These are phyloP conservation scores for Blera fallax DNA, from an alignment of 2,888 invertebrate species.

Conservation along the genomic window DNA sequence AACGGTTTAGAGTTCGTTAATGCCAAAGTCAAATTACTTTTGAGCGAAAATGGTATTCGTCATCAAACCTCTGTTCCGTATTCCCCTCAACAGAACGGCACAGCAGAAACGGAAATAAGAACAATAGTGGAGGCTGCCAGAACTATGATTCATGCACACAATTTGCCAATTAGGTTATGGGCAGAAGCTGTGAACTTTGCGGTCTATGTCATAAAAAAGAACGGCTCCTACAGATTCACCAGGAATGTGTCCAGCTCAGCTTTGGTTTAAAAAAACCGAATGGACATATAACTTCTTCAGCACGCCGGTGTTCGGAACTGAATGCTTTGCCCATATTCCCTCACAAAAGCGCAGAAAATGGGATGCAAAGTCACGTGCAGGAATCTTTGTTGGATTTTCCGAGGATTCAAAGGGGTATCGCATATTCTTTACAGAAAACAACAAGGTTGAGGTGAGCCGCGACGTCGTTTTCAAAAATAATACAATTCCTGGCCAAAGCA, in stretches of 20 bases:
- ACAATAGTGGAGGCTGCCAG: no score
- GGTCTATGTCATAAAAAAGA: no score
- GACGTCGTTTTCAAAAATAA: background rate
- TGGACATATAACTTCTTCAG: no score
- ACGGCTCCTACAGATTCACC: no score
- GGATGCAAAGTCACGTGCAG: slow-evolving; percentile 76
- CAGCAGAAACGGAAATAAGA: no score
- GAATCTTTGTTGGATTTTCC: slow-evolving; percentile 75
- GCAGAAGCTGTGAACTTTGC: no score
- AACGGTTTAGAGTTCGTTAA: slow-evolving; percentile 75
- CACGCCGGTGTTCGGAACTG: no score
- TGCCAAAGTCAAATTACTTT: slow-evolving; percentile 66
- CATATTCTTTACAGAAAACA: slow-evolving; percentile 25
- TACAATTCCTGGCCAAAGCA: background rate
- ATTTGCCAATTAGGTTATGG: no score
- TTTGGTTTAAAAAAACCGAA: no score
- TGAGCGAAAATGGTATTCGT: slow-evolving; percentile 72
- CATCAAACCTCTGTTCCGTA: slow-evolving; percentile 74
- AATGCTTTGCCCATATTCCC: no score
- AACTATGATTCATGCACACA: no score
- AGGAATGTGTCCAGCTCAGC: no score
- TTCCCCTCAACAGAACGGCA: slow-evolving; percentile 72
- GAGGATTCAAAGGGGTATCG: slow-evolving; percentile 75
- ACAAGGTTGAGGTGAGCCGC: background rate
- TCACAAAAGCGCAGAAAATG: slow-evolving; percentile 68